Conservation (phyloP, 2,113 vertebrate species). For the Campylorhamphus procurvoides region DNA sequence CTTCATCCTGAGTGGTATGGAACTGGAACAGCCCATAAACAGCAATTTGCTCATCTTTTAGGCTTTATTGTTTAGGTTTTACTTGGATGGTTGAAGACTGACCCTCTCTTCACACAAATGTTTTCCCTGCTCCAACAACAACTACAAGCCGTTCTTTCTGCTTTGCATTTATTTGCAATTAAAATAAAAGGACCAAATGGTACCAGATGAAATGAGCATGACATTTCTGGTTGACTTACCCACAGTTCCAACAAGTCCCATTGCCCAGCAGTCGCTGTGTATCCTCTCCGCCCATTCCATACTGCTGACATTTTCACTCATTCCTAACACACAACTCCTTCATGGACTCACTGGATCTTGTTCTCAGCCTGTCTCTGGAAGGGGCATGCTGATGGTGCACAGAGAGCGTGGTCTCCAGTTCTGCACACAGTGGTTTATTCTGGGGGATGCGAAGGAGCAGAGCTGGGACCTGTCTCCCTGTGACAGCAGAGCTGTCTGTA, state of each 20-base stretch:
- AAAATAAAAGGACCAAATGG: conserved; percentile 51
- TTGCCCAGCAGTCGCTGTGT: fast-evolving
- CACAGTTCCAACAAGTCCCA: neutral
- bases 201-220: neutral
- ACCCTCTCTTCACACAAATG: neutral
- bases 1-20: neutral
- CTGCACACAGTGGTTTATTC: neutral
- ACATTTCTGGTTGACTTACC: neutral
- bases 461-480: neutral
- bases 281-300: fast-evolving
- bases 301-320: neutral
- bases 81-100: conserved; percentile 20
- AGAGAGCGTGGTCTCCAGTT: neutral
- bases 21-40: conserved; percentile 18
- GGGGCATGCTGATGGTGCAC: fast-evolving
- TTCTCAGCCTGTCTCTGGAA: neutral
- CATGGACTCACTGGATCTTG: neutral
- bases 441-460: neutral
- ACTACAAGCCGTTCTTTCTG: conserved; percentile 9
- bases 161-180: conserved; percentile 52
- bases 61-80: conserved; percentile 44
- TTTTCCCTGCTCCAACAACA: conserved; percentile 19
- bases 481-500: fast-evolving
- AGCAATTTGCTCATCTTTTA: conserved; percentile 49
- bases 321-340: neutral